phyloP scores from a whole-genome alignment of 2,797 vertebrate species.

The Callimico goeldii region DNA sequence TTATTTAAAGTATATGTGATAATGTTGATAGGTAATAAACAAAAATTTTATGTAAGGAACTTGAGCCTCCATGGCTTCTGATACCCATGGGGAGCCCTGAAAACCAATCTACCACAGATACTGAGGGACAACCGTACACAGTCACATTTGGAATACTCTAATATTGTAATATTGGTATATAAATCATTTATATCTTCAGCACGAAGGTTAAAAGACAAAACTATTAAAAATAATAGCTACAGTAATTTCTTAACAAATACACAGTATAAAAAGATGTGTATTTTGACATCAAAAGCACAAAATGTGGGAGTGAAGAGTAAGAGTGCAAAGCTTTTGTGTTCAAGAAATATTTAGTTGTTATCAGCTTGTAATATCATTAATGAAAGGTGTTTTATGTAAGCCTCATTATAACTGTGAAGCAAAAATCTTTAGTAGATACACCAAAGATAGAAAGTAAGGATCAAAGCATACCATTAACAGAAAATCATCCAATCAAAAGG shows the following conservation, averaged over 20 bases:
- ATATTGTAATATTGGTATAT: neutral
- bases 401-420: too few relatives aligned
- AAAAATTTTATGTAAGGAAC: neutral
- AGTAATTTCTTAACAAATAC: neutral
- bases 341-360: neutral
- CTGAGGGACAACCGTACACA: neutral
- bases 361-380: neutral
- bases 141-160: neutral
- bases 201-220: neutral
- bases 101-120: neutral
- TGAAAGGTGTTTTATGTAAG: neutral
- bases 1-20: neutral
- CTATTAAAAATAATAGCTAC: neutral
- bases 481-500: neutral
- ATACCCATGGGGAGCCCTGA: neutral
- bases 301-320: neutral
- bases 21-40: neutral
- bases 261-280: neutral
- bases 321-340: neutral
- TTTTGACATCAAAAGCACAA: neutral
- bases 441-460: neutral
- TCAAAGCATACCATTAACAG: neutral
- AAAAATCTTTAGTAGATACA: neutral
- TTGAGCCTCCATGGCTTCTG: neutral
- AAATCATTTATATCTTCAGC: neutral